phyloP scores from a whole-genome alignment of 2,113 vertebrate genomes.

The Poeciliopsis turrubarensis region DNA sequence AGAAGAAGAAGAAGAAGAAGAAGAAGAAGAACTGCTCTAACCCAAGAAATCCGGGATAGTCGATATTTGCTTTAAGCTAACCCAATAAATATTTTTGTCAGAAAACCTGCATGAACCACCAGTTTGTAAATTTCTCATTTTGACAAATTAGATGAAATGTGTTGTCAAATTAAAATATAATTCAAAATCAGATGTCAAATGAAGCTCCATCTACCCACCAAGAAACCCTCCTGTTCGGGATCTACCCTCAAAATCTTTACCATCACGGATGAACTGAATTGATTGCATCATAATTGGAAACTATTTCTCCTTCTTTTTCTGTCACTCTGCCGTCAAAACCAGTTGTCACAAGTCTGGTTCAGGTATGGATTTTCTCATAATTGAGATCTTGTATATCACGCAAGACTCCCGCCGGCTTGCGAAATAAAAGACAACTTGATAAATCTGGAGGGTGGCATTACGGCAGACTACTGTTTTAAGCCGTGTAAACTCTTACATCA shows the following conservation, averaged over 20 bases:
- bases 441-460: background rate
- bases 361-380: background rate
- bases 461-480: background rate
- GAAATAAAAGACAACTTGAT: background rate
- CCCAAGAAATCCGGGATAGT: no score
- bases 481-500: background rate
- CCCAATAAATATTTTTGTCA: no score
- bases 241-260: no score
- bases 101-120: background rate
- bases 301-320: background rate
- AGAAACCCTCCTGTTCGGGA: background rate
- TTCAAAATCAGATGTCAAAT: background rate
- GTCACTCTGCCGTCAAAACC: background rate
- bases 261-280: background rate
- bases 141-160: background rate
- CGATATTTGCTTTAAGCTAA: no score
- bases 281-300: background rate
- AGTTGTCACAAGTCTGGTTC: background rate
- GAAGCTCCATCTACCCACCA: no score
- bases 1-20: no score
- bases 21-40: no score
- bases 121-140: background rate
- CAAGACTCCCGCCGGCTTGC: conserved; percentile 3
- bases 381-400: background rate
- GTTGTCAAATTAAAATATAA: background rate